A percentile compares a stretch with the other conserved stretches of the same genome.
Conservation (phyloP, 2,797 vertebrate genomes). For the Anas georgica region DNA sequence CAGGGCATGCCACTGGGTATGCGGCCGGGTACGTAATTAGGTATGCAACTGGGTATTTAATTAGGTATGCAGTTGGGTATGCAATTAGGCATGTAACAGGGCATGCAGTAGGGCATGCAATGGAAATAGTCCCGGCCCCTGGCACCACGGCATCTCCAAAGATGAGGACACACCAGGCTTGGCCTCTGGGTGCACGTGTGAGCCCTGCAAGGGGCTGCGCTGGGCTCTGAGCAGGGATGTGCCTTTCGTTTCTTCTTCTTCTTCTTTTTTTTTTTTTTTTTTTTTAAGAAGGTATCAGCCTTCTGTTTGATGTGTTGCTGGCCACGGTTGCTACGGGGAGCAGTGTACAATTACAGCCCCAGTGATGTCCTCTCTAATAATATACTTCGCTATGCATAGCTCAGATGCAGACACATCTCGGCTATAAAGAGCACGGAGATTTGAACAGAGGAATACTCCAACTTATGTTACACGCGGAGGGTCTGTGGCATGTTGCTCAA, state of each 20-base stretch:
- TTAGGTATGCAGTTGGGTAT: not conserved
- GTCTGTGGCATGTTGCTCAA: slow-evolving; percentile 36
- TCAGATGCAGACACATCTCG: slow-evolving; percentile 78
- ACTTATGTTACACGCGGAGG: slow-evolving; percentile 71
- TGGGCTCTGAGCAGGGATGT: slow-evolving; percentile 13
- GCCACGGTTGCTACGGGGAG: slow-evolving; percentile 76
- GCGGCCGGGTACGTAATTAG: not conserved
- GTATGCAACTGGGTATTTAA: not conserved
- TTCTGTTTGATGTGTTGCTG: slow-evolving; percentile 83
- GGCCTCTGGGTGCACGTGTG: not conserved
- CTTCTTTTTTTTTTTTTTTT: no score
- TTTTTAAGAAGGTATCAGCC: slow-evolving; percentile 71
- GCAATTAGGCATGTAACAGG: no score
- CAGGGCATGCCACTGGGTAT: not conserved
- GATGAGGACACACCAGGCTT: not conserved
- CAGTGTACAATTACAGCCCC: slow-evolving; percentile 78
- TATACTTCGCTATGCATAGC: slow-evolving; percentile 79
- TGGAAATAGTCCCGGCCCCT: not conserved
- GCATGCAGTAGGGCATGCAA: not conserved
- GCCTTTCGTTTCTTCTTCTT: not conserved
- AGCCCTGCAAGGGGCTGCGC: slow-evolving; percentile 31
- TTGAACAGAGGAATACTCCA: slow-evolving; percentile 73
- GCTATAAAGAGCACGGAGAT: slow-evolving; percentile 79
- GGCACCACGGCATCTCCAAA: slow-evolving; percentile 14
- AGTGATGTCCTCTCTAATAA: slow-evolving; percentile 82